Evolutionary conservation across 2,113 vertebrate species (phyloP).

Genomic region (Cynopterus brachyotis): DNA sequence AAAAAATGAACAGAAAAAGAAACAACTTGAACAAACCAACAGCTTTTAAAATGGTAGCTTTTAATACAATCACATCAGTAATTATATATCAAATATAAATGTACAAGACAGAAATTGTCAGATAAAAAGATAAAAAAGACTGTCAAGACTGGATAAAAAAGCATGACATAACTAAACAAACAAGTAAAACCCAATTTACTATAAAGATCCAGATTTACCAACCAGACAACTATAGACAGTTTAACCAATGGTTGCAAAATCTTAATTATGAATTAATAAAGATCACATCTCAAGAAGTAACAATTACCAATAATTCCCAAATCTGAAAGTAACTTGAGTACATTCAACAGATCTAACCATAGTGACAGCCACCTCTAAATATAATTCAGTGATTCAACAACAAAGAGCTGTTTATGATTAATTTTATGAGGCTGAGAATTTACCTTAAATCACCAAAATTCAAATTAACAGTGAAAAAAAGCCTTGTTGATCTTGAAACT

Average conservation of each 20-base stretch:
- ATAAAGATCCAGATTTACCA: not conserved
- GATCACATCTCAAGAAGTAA: not conserved
- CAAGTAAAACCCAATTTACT: not conserved
- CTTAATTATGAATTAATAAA: not conserved
- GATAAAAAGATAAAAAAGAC: not conserved
- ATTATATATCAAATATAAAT: not conserved
- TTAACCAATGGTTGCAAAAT: not conserved
- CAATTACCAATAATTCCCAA: not conserved
- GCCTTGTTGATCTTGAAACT: not conserved
- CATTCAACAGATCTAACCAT: not conserved
- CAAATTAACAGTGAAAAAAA: not conserved
- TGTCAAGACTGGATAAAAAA: not conserved
- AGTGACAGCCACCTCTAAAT: not conserved
- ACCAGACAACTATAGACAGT: not conserved
- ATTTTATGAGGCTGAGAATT: not conserved
- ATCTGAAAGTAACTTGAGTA: not conserved
- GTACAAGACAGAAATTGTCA: not conserved
- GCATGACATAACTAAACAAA: not conserved
- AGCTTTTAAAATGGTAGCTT: not conserved
- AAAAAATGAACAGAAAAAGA: not conserved
- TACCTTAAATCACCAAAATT: not conserved
- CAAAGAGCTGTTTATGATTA: not conserved
- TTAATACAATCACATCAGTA: not conserved
- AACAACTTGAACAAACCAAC: not conserved
- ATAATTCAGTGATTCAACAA: conserved; percentile 1